Base-by-base conservation (phyloP, 2,888 invertebrate species). In the Papilio demoleus region DNA sequence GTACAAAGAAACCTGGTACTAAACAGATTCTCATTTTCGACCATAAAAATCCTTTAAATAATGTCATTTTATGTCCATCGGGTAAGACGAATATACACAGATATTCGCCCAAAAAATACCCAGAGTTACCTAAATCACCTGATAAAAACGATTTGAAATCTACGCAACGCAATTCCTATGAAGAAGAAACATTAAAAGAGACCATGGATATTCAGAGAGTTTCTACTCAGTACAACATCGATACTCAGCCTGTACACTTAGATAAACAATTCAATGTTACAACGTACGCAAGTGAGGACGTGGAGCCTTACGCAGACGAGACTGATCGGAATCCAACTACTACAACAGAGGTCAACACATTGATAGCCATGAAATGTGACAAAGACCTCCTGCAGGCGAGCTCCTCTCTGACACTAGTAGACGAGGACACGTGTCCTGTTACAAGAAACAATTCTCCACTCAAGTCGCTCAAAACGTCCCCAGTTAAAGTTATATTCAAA, bases 1-100 rank as follows among this genome's bases (percentile, higher is more conserved):
- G n/a, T 1, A 5, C 2, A 4, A 56, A 31, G 31, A 56, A 31
- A 31, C n/a, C 8, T 14, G 4, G 6, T 24, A 4, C 50, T 14
- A 59, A 68, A 59, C 66, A 47, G 11, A 79, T 87, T 0, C 70
- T 92, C 47, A 73, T 86, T 4, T 92, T 92, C 53, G 92, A 92
- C 64, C 85, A 81, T 4, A 22, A 68, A 0, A 91, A 91, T 71
- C 92, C 92, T 0, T 74, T 92, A 12, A 92, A 92, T 68, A 92
- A 92, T 70, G 74, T 92, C 2, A 60, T 85, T 0, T 53, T 88
- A 0, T 73, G 76, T 0, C 78, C 84, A 0, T 17, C 24, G 4
- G 69, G 61, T 42, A 22, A 42, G 4, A 61, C 59, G 2, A 42
- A 65, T 12, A 36, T 50, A 22, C 69, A 65, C 31, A 69, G 36